phyloP scores from a whole-genome alignment of 2,888 invertebrate species.

The Vannuccia rotundouncinata region DNA sequence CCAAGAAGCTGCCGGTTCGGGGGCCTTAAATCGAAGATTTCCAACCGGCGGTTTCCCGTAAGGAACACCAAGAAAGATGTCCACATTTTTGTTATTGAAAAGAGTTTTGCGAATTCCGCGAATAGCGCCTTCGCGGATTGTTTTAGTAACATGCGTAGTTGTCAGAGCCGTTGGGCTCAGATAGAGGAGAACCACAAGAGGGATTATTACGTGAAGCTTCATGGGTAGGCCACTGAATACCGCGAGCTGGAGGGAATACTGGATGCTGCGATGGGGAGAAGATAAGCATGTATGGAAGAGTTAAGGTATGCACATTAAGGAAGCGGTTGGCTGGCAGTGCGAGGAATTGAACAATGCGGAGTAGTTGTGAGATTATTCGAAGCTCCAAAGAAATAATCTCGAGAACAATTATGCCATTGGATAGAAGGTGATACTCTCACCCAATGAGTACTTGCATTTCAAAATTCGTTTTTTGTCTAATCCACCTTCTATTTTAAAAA shows the following conservation, averaged over 20 bases:
- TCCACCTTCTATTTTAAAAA: background rate
- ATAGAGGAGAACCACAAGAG: too few species aligned
- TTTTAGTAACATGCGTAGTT: background rate
- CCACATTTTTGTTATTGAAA: slow-evolving; percentile 43
- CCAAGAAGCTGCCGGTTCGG: slow-evolving; percentile 43
- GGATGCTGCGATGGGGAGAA: background rate
- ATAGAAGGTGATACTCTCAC: background rate
- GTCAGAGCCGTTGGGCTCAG: too few species aligned
- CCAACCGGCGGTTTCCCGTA: slow-evolving; percentile 63
- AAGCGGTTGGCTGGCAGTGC: background rate
- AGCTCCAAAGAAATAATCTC: background rate
- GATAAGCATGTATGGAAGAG: background rate
- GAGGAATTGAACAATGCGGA: background rate
- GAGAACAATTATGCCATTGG: background rate
- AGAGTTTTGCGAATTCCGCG: slow-evolving; percentile 8
- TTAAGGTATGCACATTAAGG: background rate
- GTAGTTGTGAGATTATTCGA: background rate
- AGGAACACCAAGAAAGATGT: slow-evolving; percentile 54
- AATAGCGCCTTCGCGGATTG: slow-evolving; percentile 14
- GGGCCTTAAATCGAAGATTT: slow-evolving; percentile 49
- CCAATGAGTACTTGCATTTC: background rate
- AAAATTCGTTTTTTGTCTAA: background rate
- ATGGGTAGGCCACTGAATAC: background rate
- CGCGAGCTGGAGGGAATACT: background rate
- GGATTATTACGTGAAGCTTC: background rate